Conservation (phyloP, 2,888 invertebrate species). For the Nymphalis polychloros region DNA sequence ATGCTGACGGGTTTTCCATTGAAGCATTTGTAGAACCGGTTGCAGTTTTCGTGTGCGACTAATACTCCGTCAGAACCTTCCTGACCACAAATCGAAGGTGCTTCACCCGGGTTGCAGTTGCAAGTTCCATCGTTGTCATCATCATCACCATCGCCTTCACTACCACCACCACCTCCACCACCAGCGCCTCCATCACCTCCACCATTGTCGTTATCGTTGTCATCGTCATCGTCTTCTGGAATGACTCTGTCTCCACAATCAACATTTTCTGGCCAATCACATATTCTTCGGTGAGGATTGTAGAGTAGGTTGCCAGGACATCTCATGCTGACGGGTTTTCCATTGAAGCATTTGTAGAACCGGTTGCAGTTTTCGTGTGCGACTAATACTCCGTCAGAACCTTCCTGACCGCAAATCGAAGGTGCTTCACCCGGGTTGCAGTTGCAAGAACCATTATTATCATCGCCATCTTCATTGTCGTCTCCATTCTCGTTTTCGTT, state of each 20-base stretch:
- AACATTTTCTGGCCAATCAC: constrained; percentile 49
- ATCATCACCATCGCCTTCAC: too few relatives aligned
- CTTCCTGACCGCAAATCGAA: constrained; percentile 42
- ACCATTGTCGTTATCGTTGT: background rate
- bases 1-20: too few relatives aligned
- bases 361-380: constrained; percentile 50
- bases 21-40: too few relatives aligned
- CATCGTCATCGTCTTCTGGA: too few relatives aligned
- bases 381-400: constrained; percentile 45
- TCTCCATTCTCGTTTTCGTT: background rate
- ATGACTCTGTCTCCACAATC: constrained; percentile 45
- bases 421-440: constrained; percentile 43
- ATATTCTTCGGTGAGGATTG: constrained; percentile 44
- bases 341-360: constrained; percentile 45
- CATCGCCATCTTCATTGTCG: too few relatives aligned
- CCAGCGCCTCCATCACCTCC: too few relatives aligned
- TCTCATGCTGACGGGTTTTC: constrained; percentile 33
- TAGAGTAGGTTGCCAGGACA: constrained; percentile 46
- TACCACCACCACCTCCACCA: too few relatives aligned
- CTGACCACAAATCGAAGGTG: too few relatives aligned
- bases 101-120: too few relatives aligned
- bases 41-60: too few relatives aligned
- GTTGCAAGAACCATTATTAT: constrained; percentile 32
- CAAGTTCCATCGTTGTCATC: too few relatives aligned
- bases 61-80: too few relatives aligned